These are phyloP conservation scores for Isurus oxyrinchus DNA, from an alignment of 2,113 vertebrate genomes.

Conservation along the genomic window DNA sequence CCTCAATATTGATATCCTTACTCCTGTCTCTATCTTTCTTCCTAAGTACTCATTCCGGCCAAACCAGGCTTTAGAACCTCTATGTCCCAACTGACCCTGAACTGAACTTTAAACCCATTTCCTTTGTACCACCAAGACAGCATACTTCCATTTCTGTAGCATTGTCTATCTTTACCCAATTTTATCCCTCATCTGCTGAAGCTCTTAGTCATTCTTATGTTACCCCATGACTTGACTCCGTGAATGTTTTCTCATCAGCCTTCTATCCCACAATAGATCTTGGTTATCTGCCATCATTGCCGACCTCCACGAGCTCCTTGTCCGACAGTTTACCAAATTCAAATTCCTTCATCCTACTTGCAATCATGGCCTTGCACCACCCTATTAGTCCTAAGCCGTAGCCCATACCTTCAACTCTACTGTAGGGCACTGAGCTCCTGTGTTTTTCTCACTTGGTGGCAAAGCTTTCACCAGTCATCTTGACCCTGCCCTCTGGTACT, in stretches of 20 bases:
- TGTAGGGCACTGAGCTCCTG: background rate
- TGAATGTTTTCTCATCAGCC: background rate
- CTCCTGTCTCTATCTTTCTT: too few relatives aligned
- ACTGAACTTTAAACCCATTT: background rate
- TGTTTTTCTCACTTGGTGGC: background rate
- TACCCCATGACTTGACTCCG: background rate
- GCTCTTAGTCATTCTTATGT: background rate
- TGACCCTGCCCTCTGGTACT: background rate
- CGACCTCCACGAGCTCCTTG: background rate
- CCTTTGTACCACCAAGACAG: background rate
- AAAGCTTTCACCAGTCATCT: background rate
- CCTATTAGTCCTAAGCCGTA: background rate
- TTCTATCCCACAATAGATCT: too few relatives aligned
- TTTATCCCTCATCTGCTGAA: background rate
- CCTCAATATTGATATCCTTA: too few relatives aligned
- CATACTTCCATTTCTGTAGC: background rate
- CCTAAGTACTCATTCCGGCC: too few relatives aligned
- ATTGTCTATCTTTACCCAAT: background rate
- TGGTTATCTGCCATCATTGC: background rate
- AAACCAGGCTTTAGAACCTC: too few relatives aligned
- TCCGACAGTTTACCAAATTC: background rate
- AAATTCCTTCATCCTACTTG: background rate
- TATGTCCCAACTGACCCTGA: too few relatives aligned
- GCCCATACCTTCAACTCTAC: background rate
- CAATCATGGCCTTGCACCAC: background rate